phyloP scores from a whole-genome alignment of 2,113 vertebrate species.

The Coregonus clupeaformis region DNA sequence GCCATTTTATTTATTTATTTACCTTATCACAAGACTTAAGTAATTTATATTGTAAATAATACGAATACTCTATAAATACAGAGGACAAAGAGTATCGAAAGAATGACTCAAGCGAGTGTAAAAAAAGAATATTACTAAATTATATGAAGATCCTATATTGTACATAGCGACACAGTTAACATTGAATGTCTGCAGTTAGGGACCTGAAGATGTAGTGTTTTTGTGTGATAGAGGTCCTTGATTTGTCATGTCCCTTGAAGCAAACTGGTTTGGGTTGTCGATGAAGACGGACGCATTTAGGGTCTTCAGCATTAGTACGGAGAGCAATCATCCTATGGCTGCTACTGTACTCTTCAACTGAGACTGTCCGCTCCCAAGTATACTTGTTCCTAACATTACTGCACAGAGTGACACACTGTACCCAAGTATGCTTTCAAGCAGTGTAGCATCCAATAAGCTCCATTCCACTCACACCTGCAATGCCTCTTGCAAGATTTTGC shows the following conservation, averaged over 20 bases:
- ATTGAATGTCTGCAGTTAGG: conserved; percentile 67
- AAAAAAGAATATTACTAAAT: conserved; percentile 68
- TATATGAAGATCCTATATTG: conserved; percentile 76
- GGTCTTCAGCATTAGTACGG: conserved; percentile 20
- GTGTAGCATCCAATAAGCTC: conserved; percentile 57
- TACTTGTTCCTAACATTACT: not conserved
- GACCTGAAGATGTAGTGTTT: conserved; percentile 57
- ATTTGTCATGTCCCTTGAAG: conserved; percentile 31
- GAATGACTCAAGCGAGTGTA: conserved; percentile 32
- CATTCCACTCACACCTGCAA: conserved; percentile 59
- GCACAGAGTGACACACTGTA: conserved; percentile 11
- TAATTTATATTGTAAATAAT: conserved; percentile 82
- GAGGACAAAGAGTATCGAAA: conserved; percentile 53
- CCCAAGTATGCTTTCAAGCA: conserved; percentile 6
- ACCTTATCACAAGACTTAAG: conserved; percentile 72
- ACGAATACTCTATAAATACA: conserved; percentile 71
- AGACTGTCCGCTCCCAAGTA: conserved; percentile 1
- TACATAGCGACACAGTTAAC: conserved; percentile 65
- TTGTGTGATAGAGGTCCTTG: conserved; percentile 54
- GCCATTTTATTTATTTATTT: conserved; percentile 76
- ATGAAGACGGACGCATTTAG: conserved; percentile 1
- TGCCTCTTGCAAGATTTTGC: conserved; percentile 75
- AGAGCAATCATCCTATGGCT: conserved; percentile 23
- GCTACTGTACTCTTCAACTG: conserved; percentile 23
- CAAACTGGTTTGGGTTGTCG: conserved; percentile 18